Base-by-base conservation (phyloP, 2,113 vertebrate genomes). In the Donacobius atricapilla region DNA sequence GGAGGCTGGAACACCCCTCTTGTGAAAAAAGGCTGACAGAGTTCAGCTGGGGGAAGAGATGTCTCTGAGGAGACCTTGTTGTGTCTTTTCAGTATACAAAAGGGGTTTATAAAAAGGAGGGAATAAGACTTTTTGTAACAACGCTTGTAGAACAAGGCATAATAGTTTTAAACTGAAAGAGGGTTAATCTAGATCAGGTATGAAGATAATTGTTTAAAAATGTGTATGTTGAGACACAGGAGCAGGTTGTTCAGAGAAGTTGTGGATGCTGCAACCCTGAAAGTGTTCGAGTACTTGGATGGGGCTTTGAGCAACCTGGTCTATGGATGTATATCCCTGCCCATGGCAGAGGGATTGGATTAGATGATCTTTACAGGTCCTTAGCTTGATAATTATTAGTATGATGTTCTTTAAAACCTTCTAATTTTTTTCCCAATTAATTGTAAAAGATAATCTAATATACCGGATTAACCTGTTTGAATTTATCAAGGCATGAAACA, bases 121-220 rank as follows among this genome's bases (percentile, higher is more conserved):
- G 18, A 60, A 61, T 22, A 33, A 69, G 22, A 39, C 15, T 15
- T 77, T 35, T 53, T 24, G n/a, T n/a, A 78, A 12, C 11, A 45
- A 53, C 63, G 54, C 63, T 60, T 3, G 2, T 53, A 37, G 18
- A 35, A 28, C 15, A 69, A 51, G 39, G 27, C 3, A 4, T 60
- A 69, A 33, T 7, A 37, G 22, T 51, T 68, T 27, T 37, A 39
- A 60, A 69, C 39, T 37, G 33, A 69, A 44, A 28, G 45, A 51
- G 8, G 39, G 33, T 45, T 69, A 60, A 39, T 45, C 28, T 45
- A 45, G 45, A 45, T 53, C 0, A 0, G 6, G 16, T 33, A n/a
- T 78, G 27, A 53, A 60, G 77, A 33, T 27, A 69, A 28, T 39
- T 33, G 28, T 69, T 57, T 45, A 2, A 22, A 77, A 39, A 87